Conservation (phyloP, 2,888 invertebrate genomes). For the Zaprionus obscuricornis region DNA sequence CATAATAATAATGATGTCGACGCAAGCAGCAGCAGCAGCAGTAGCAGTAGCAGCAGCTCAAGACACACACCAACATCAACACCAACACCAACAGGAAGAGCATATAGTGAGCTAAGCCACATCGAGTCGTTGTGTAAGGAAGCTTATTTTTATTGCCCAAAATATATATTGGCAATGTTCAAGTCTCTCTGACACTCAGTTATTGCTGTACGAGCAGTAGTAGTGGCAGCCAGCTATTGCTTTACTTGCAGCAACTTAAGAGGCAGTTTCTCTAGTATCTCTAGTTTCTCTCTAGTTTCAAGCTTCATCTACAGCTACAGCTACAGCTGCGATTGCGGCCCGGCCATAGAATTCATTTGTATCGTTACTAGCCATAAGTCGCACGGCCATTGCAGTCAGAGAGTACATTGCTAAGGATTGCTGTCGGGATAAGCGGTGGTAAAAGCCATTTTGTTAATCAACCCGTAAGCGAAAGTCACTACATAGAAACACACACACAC, state of each 20-base stretch:
- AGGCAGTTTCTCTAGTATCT: conserved; percentile 10
- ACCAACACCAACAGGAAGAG: conserved; percentile 13
- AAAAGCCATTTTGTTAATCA: conserved; percentile 73
- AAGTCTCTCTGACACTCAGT: conserved; percentile 18
- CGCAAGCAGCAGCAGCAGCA: conserved; percentile 4
- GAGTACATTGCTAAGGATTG: not conserved
- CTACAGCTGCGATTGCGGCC: conserved; percentile 29
- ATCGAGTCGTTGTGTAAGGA: conserved; percentile 61
- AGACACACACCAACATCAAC: not conserved
- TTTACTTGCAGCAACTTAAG: conserved; percentile 17
- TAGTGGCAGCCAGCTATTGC: conserved; percentile 19
- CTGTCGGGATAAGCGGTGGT: too few species aligned
- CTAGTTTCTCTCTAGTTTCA: conserved; percentile 13
- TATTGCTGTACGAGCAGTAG: conserved; percentile 34
- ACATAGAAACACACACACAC: conserved; percentile 50
- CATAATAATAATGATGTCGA: conserved; percentile 62
- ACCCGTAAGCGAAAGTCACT: conserved; percentile 59
- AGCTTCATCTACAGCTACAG: too few species aligned
- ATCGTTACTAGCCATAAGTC: conserved; percentile 74
- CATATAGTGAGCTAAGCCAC: conserved; percentile 24
- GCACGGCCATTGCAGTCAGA: conserved; percentile 46
- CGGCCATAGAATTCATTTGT: conserved; percentile 74
- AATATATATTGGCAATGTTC: conserved; percentile 76
- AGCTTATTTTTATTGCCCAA: conserved; percentile 76
- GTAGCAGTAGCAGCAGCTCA: conserved; percentile 11